Evolutionary conservation across 2,113 vertebrate genomes (phyloP), one percentile per base, ranked within the genome.

Genomic region (Pangasianodon gigas): DNA sequence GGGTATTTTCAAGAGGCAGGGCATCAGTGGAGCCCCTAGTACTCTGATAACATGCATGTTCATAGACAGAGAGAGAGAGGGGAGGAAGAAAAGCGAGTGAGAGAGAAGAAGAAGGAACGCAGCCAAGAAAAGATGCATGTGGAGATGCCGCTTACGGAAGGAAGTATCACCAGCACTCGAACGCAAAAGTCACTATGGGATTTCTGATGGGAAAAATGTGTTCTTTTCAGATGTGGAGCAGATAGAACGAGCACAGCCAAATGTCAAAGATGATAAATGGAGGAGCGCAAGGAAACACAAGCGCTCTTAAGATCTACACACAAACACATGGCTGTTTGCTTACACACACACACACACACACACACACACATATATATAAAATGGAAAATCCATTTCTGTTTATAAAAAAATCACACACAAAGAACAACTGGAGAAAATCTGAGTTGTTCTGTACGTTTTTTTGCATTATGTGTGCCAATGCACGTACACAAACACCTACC

Each of bases 161-260:
- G 92, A 94, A 95, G 94, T 93, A 94, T 95, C 94, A 94, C 91
- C 91, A 85, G 85, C 94, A 90, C 92, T 85, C 90, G 48, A 88
- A 95, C 91, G 93, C 93, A 94, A 95, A 95, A 95, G 94, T 95
- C 95, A 96, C 95, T 94, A 94, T 93, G 90, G 94, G 95, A 94
- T 95, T 96, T 96, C 92, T 96, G 95, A 96, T 95, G 95, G 96
- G 95, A 94, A 96, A 96, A 96, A 96, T 95, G 94, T 95, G 95
- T 94, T 95, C 95, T 94, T 93, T 94, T 95, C 95, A 96, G 96
- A 96, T 96, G 95, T 95, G 95, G 95, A 93, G 91, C 92, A 93
- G 96, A 96, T 95, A 95, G 91, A 91, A 88, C 90, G 85, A 94
- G 94, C 94, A 94, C 94, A 95, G 95, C 93, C 95, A 96, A 96